Percentiles rank a stretch among this genome's conserved stretches.
Conservation (phyloP, 2,113 vertebrate species). For the Saccopteryx leptura region DNA sequence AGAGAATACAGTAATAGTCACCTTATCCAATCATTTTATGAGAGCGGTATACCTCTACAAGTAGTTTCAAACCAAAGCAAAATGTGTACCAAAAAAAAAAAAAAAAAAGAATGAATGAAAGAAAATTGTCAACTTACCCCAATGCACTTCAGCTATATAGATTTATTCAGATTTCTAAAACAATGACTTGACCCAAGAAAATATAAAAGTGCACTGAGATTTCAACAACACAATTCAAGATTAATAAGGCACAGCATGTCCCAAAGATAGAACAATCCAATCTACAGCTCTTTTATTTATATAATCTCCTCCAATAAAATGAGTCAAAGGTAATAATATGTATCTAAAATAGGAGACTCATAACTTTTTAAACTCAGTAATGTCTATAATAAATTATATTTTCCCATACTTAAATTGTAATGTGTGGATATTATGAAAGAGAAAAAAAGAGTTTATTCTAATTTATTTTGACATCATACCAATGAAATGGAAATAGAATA, state of each 20-base stretch:
- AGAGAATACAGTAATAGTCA: not conserved
- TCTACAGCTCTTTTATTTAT: not conserved
- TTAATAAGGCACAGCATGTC: not conserved
- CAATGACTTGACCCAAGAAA: conserved; percentile 4
- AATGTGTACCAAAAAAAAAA: not conserved
- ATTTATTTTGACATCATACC: not conserved
- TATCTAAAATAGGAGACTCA: not conserved
- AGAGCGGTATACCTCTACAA: not conserved
- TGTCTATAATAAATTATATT: not conserved
- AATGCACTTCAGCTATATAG: not conserved
- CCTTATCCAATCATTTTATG: conserved; percentile 41
- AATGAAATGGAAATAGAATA: not conserved
- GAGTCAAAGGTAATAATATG: not conserved
- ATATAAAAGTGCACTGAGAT: not conserved
- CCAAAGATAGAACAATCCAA: not conserved
- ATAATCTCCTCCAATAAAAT: not conserved
- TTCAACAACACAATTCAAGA: not conserved
- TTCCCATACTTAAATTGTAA: not conserved
- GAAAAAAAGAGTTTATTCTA: not conserved
- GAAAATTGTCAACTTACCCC: conserved; percentile 8
- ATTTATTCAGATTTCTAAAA: conserved; percentile 21
- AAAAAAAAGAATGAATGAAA: not conserved
- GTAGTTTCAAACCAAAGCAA: conserved; percentile 50
- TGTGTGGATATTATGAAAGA: not conserved
- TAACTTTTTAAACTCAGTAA: not conserved